Base-by-base conservation (phyloP, 2,888 invertebrate genomes). In the Orthosia gracilis region DNA sequence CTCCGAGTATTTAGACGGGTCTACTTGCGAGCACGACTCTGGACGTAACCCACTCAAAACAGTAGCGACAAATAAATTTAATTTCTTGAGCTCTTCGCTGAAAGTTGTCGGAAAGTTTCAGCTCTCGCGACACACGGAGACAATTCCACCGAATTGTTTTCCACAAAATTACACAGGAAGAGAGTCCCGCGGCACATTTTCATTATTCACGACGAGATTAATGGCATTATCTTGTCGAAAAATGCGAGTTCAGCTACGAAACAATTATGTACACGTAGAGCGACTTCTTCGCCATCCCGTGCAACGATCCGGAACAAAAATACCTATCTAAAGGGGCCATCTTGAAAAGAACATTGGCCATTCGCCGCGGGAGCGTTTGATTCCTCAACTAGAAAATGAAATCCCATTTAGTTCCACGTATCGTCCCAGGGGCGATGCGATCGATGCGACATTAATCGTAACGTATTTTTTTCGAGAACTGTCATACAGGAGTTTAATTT, bases 331-430 rank as follows among this genome's bases (percentile, higher is more conserved):
- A 88, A 89, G 91, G 91, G 91, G 90, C 87, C 85, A 86, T 89
- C 87, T 85, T 85, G 75, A 84, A 90, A 87, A 90, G 91, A 91
- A 90, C 91, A 91, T 90, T 87, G 92, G 88, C 86, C 88, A 79
- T 82, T 85, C 86, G 89, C 91, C 92, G 85, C 88, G 88, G 94
- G 92, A 92, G 81, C 93, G 91, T 94, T 94, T 95, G 94, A 94
- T 93, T 94, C 89, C 91, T 94, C 93, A 93, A 95, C 94, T 95
- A 96, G 95, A 95, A 96, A 95, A 96, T 94, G 92, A 94, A 95
- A 94, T 93, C 92, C 92, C 91, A 93, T 95, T 94, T 94, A 94
- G 92, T 91, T 90, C 88, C 69, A 54, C 87, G 84, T 89, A 90
- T 89, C 72, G 78, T 92, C 93, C 94, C 91, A 68, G 55, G 90